Base-by-base conservation (phyloP, 2,888 invertebrate species). In the Cybosia mesomella region DNA sequence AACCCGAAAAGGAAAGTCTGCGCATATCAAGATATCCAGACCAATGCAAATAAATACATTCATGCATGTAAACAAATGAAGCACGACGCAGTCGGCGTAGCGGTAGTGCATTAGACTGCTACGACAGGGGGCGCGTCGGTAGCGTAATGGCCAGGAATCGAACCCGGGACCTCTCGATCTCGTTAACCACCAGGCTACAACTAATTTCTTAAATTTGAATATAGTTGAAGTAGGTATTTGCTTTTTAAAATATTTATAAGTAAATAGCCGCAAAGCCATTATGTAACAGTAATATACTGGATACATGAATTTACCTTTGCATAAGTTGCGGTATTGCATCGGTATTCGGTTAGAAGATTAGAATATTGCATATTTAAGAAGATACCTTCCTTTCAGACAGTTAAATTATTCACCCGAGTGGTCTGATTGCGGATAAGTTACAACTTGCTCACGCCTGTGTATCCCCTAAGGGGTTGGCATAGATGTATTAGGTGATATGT, bases 261-360 rank as follows among this genome's bases (percentile, higher is more conserved):
- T n/a, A n/a, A n/a, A n/a, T n/a, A 58, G 22, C 55, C 2, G 49
- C 34, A 62, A 24, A 63, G 60, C 76, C 43, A 34, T 43, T 34
- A 77, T 79, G 71, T 73, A 80, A 80, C 57, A 69, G 58, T 75
- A 75, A 80, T 80, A 77, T 71, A 75, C 80, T 80, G 64, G 77
- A 79, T 79, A 67, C 70, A 80, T 79, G 69, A 72, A 72, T 79
- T 69, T 61, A 72, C 67, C 53, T 74, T 72, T 70, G 80, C 68
- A 75, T 77, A 77, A 79, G 39, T 72, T 59, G 58, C 49, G 34
- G 28, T 58, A 63, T 63, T 36, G 67, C 58, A 64, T 54, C 39
- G 43, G 34, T 43, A 59, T 64, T 59, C 7, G 32, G 57, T 58
- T 58, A 34, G 58, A 28, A 58, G 58, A 58, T 64, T 63, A 67